A percentile compares a stretch with the other conserved stretches of the same genome.
Evolutionary conservation across 2,888 invertebrate genomes (phyloP).

Genomic region (Mesorhabditis belari): DNA sequence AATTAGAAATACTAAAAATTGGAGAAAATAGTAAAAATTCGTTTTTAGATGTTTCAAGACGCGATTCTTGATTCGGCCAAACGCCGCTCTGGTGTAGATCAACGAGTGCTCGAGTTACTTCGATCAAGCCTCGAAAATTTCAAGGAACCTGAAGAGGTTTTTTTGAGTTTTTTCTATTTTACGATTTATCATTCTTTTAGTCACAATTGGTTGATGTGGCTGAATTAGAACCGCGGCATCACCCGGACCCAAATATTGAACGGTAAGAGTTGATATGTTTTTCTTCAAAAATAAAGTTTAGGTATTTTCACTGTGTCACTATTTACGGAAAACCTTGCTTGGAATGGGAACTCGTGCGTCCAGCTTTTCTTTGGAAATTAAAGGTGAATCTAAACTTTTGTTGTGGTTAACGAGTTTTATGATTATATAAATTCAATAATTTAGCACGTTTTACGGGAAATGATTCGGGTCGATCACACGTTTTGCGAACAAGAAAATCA

Average conservation of each 20-base stretch:
- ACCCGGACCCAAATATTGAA: neutral
- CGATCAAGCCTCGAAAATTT: neutral
- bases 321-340: neutral
- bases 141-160: neutral
- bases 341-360: neutral
- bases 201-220: neutral
- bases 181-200: neutral
- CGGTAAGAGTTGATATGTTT: neutral
- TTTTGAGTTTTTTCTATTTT: neutral
- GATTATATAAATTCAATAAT: conserved; percentile 2
- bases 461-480: conserved; percentile 18
- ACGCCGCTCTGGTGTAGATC: neutral
- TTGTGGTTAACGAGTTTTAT: neutral
- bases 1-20: no score
- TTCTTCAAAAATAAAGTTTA: neutral
- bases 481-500: conserved; percentile 3
- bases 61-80: neutral
- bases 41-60: no score
- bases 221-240: neutral
- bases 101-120: neutral
- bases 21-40: no score
- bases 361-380: neutral
- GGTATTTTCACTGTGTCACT: neutral
- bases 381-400: neutral
- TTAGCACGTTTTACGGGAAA: conserved; percentile 34